phyloP scores from a whole-genome alignment of 2,888 invertebrate species.

The Apeira syringaria region DNA sequence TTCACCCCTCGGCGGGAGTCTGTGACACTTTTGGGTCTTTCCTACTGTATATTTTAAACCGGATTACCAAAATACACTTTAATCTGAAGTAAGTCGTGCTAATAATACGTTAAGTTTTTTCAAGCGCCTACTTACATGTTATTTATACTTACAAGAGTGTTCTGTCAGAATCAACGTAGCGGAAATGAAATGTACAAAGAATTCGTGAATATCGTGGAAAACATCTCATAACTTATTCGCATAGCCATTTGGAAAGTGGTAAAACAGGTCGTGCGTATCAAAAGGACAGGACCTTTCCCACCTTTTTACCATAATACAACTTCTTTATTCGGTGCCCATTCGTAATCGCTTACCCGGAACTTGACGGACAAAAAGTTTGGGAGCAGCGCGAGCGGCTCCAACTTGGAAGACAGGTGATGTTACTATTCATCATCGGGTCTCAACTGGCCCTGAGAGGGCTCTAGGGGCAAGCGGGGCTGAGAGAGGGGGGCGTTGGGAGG shows the following conservation, averaged over 20 bases:
- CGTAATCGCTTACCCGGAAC: slow-evolving; percentile 33
- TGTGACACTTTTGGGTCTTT: slow-evolving; percentile 11
- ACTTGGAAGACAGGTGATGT: slow-evolving; percentile 40
- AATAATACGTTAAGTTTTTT: no score
- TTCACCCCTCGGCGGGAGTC: slow-evolving; percentile 2
- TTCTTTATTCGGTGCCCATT: slow-evolving; percentile 31
- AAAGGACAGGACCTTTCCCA: slow-evolving; percentile 24
- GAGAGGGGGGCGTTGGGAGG: slow-evolving; percentile 12
- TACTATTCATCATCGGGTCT: slow-evolving; percentile 39
- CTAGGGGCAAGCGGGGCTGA: slow-evolving; percentile 6
- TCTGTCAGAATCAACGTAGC: neutral
- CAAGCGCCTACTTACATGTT: no score
- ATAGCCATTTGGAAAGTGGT: slow-evolving; percentile 4
- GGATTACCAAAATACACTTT: neutral
- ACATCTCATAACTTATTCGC: slow-evolving; percentile 8
- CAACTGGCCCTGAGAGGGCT: slow-evolving; percentile 8
- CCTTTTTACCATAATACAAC: slow-evolving; percentile 31
- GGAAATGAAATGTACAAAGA: neutral
- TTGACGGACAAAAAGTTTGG: slow-evolving; percentile 32
- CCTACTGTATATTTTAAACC: slow-evolving; percentile 11
- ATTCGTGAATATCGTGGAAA: slow-evolving; percentile 2
- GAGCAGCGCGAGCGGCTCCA: slow-evolving; percentile 22
- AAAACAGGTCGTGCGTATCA: slow-evolving; percentile 27
- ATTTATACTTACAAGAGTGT: no score
- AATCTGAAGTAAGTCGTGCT: no score